A percentile compares a stretch with the other conserved stretches of the same genome.
These are phyloP conservation scores for Drosophila pegasa DNA, from an alignment of 2,888 invertebrate genomes.

Conservation along the genomic window DNA sequence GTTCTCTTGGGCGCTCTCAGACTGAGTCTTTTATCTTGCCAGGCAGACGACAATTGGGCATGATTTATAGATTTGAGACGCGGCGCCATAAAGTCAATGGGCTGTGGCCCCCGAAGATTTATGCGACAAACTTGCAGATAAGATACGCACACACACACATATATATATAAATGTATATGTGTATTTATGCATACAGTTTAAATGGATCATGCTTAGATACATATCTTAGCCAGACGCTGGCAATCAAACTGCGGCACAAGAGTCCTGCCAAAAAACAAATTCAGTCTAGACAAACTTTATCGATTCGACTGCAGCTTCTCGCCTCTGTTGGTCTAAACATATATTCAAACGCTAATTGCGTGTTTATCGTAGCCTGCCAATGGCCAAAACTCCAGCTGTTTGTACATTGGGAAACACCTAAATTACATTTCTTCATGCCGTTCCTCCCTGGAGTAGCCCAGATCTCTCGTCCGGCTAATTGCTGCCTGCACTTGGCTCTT, in stretches of 20 bases:
- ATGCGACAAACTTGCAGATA: constrained; percentile 52
- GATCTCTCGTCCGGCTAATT: constrained; percentile 7
- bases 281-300: constrained; percentile 29
- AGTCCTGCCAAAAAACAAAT: constrained; percentile 22
- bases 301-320: constrained; percentile 19
- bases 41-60: constrained; percentile 3
- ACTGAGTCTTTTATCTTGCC: constrained; percentile 1
- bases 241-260: constrained; percentile 14
- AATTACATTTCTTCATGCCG: constrained; percentile 7
- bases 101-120: constrained; percentile 34
- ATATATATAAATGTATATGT: background rate
- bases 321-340: constrained; percentile 20
- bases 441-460: constrained; percentile 2
- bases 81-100: constrained; percentile 37
- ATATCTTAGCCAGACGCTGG: constrained; percentile 13
- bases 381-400: constrained; percentile 45
- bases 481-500: constrained; percentile 17
- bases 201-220: constrained; percentile 6
- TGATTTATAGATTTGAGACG: constrained; percentile 39
- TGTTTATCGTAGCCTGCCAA: constrained; percentile 35
- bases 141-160: constrained; percentile 13
- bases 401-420: constrained; percentile 40
- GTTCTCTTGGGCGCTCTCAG: background rate
- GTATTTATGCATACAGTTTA: background rate
- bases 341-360: constrained; percentile 42